Evolutionary conservation across 2,113 vertebrate genomes (phyloP).

Genomic region (Sakesphorus luctuosus): DNA sequence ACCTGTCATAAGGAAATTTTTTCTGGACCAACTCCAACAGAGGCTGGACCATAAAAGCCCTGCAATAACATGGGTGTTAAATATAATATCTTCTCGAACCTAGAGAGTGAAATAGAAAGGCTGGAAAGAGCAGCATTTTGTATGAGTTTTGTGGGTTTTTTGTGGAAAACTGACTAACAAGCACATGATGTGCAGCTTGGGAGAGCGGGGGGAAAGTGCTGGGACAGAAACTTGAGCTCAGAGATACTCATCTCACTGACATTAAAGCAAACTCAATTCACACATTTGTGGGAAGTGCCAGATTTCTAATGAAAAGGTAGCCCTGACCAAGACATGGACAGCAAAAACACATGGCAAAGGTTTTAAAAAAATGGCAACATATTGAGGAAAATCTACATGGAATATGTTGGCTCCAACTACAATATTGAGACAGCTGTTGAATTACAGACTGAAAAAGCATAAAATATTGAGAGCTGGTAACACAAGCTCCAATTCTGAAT

Average conservation of each 20-base stretch:
- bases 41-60: neutral
- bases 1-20: neutral
- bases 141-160: neutral
- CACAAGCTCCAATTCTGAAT: slow-evolving; percentile 12
- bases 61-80: neutral
- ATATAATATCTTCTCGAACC: neutral
- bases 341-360: neutral
- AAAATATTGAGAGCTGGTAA: slow-evolving; percentile 47
- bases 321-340: neutral
- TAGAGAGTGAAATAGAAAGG: slow-evolving; percentile 1
- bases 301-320: slow-evolving; percentile 12
- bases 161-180: slow-evolving; percentile 27
- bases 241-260: slow-evolving; percentile 10
- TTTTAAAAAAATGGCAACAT: neutral
- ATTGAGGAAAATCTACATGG: slow-evolving; percentile 15
- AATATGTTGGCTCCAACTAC: slow-evolving; percentile 25
- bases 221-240: slow-evolving; percentile 14
- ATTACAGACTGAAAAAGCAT: slow-evolving; percentile 40
- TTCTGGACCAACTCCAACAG: neutral
- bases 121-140: neutral
- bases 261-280: neutral
- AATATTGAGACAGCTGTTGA: slow-evolving; percentile 60
- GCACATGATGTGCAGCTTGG: slow-evolving; percentile 25
- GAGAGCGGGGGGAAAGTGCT: neutral
- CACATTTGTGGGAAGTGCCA: neutral